Conservation (phyloP, 2,113 vertebrate genomes). For the Dermatemys mawii region DNA sequence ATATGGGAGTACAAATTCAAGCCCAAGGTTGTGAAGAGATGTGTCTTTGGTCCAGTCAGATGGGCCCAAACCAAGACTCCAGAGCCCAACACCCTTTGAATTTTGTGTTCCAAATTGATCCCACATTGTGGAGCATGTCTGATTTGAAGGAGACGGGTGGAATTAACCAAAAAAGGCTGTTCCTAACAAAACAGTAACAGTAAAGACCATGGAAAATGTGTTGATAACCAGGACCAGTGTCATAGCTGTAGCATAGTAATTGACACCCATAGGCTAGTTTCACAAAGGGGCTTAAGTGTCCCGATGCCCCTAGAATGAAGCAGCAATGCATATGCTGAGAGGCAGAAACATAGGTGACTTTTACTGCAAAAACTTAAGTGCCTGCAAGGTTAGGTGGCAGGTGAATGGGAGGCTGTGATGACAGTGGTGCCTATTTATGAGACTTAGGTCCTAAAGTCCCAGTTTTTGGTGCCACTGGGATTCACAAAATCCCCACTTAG, state of each 20-base stretch:
- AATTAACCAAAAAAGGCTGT: background rate
- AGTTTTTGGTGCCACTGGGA: background rate
- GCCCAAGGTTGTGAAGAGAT: background rate
- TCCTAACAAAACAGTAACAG: background rate
- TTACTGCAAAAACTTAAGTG: background rate
- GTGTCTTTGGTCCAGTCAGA: background rate
- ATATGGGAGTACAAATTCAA: background rate
- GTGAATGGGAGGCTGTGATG: background rate
- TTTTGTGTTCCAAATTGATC: background rate
- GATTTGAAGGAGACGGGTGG: background rate
- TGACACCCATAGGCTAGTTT: background rate
- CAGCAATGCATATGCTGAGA: background rate
- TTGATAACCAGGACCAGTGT: rapidly evolving
- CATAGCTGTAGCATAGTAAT: background rate
- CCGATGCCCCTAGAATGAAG: background rate
- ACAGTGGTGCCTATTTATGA: background rate
- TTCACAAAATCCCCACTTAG: background rate
- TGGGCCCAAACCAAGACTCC: background rate
- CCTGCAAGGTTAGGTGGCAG: background rate
- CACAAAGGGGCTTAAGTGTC: background rate
- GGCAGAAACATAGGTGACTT: background rate
- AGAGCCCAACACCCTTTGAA: background rate
- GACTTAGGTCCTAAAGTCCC: background rate
- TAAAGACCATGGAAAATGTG: background rate
- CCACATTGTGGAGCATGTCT: background rate